Evolutionary conservation across 2,797 vertebrate genomes (phyloP), one percentile per base, ranked within the genome.

Genomic region (Microcaecilia unicolor): DNA sequence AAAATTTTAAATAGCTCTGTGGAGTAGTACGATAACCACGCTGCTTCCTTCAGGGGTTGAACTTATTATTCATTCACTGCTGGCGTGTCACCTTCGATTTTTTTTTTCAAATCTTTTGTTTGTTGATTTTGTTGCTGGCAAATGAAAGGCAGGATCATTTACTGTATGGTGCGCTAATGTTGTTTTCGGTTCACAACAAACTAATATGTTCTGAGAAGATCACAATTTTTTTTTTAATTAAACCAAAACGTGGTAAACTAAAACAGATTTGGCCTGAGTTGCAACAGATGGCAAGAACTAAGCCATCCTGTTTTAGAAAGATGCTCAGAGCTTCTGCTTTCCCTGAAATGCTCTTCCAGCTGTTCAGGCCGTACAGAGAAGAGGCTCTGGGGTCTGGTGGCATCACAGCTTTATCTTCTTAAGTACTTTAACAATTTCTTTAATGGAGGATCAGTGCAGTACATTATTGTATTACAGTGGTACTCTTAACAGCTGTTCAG

Each of bases 221-320:
- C 31, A 42, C 23, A n/a, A n/a, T n/a, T n/a, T 19, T 34, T 34
- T 42, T n/a, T n/a, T n/a, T n/a, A n/a, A n/a, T n/a, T n/a, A n/a
- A n/a, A n/a, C n/a, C n/a, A 34, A 34, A 22, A 47, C 46, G 49
- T 64, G 48, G 62, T 39, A 41, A 58, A 51, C 52, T 50, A 68
- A 45, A 45, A 14, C 38, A 28, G 30, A 48, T 48, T 71, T 76
- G 58, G 64, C 58, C 49, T 67, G 44, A 61, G 52, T 60, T 50
- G 48, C 70, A 30, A 45, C 68, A 62, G 61, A 64, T 73, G 60
- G 44, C 23, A 41, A 47, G 55, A 42, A 15, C 31, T 45, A 49
- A 48, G 34, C 41, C 52, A 18, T 8, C 22, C 50, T 51, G 35
- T 23, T 50, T 22, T 37, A 51, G 44, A 55, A 68, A 48, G 32